Evolutionary conservation across 2,888 invertebrate species (phyloP).

Genomic region (Ferdinandea cuprea): DNA sequence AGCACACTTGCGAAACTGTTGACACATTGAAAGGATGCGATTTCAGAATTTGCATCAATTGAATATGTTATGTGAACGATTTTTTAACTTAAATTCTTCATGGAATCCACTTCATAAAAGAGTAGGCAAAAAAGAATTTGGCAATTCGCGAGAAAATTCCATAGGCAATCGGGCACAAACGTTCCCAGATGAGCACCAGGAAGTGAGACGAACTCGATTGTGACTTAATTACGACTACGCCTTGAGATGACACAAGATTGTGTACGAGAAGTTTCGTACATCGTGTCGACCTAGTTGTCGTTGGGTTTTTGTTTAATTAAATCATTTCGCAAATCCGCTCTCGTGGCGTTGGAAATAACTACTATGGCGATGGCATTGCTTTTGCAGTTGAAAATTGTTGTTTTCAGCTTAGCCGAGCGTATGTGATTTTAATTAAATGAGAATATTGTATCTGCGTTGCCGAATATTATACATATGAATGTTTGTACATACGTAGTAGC

Average conservation of each 20-base stretch:
- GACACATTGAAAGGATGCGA: conserved; percentile 20
- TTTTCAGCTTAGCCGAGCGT: conserved; percentile 50
- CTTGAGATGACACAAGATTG: conserved; percentile 49
- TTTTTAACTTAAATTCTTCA: conserved; percentile 3
- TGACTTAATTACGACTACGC: conserved; percentile 48
- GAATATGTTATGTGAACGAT: conserved; percentile 35
- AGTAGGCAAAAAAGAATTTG: conserved; percentile 26
- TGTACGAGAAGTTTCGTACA: conserved; percentile 15
- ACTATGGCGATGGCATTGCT: conserved; percentile 41
- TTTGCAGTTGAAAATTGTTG: conserved; percentile 47
- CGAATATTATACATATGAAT: background rate
- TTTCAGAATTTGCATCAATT: conserved; percentile 35
- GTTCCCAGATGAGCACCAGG: conserved; percentile 1
- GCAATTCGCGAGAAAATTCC: conserved; percentile 28
- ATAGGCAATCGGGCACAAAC: background rate
- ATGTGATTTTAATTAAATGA: conserved; percentile 60
- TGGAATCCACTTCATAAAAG: conserved; percentile 18
- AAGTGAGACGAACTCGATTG: conserved; percentile 31
- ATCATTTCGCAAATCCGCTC: conserved; percentile 45
- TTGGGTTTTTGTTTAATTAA: conserved; percentile 61
- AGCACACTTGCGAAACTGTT: conserved; percentile 31
- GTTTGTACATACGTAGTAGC: too few species aligned
- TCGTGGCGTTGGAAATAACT: conserved; percentile 1
- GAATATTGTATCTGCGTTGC: conserved; percentile 15
- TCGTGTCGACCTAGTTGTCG: conserved; percentile 50